These are phyloP conservation scores for Harpegnathos saltator DNA, from an alignment of 1,140 invertebrate genomes.

Conservation along the genomic window DNA sequence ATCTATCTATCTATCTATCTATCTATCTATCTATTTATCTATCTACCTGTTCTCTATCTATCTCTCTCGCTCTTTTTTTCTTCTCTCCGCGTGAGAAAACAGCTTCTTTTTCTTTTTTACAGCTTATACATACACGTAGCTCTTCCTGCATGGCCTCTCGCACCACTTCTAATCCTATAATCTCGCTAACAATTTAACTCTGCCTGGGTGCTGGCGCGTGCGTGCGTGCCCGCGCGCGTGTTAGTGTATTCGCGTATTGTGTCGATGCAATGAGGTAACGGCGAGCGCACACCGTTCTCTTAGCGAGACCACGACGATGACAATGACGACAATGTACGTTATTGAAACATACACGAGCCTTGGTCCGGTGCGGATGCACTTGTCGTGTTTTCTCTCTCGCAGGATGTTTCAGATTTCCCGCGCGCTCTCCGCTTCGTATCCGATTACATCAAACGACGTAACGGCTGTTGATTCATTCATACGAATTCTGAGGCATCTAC, in stretches of 20 bases:
- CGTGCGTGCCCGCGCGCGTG: slow-evolving; percentile 56
- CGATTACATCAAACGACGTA: neutral
- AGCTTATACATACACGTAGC: slow-evolving; percentile 53
- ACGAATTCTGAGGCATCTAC: neutral
- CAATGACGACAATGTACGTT: neutral
- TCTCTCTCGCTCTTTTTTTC: slow-evolving; percentile 51
- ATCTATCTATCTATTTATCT: slow-evolving; percentile 75
- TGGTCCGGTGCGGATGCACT: slow-evolving; percentile 21
- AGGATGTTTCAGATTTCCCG: slow-evolving; percentile 6
- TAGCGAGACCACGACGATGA: neutral
- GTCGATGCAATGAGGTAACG: slow-evolving; percentile 50
- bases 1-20: slow-evolving; percentile 74
- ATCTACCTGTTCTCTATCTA: slow-evolving; percentile 64
- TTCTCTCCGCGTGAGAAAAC: slow-evolving; percentile 56
- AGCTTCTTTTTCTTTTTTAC: slow-evolving; percentile 59
- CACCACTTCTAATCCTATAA: slow-evolving; percentile 70
- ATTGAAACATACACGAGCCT: slow-evolving; percentile 30
- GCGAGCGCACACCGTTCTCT: slow-evolving; percentile 32
- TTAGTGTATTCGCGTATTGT: slow-evolving; percentile 45
- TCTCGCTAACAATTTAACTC: slow-evolving; percentile 74
- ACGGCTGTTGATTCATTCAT: neutral
- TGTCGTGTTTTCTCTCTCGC: neutral
- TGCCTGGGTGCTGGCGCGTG: slow-evolving; percentile 68
- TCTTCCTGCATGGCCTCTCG: slow-evolving; percentile 71
- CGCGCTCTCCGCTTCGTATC: neutral